Evolutionary conservation across 2,888 invertebrate species (phyloP).

Genomic region (Agriopis leucophaearia): DNA sequence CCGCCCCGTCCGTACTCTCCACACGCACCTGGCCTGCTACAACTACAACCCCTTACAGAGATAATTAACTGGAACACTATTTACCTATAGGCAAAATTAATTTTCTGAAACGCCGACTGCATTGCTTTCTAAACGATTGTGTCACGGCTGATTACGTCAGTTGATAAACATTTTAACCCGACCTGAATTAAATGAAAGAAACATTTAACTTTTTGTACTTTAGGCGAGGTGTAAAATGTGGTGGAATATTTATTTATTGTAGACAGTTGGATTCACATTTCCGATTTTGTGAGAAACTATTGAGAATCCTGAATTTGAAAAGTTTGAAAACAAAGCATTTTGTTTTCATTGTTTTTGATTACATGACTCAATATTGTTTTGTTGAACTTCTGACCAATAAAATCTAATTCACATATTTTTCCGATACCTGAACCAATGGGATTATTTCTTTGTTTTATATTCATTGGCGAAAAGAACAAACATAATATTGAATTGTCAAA

Average conservation of each 20-base stretch:
- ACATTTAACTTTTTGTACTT: constrained; percentile 6
- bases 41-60: constrained; percentile 18
- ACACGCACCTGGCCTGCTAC: constrained; percentile 9
- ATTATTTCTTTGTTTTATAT: background rate
- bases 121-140: constrained; percentile 65
- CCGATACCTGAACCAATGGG: background rate
- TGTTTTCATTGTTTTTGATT: constrained; percentile 8
- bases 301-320: constrained; percentile 25
- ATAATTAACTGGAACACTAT: constrained; percentile 53
- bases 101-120: constrained; percentile 60
- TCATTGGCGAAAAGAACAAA: background rate
- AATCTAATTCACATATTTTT: background rate
- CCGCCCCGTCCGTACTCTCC: constrained; percentile 30
- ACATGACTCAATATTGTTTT: background rate
- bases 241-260: constrained; percentile 1
- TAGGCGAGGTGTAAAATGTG: constrained; percentile 3
- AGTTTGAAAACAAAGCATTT: constrained; percentile 17
- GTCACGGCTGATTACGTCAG: constrained; percentile 82
- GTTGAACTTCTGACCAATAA: background rate
- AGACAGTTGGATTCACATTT: constrained; percentile 2
- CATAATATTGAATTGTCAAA: constrained; percentile 41
- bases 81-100: constrained; percentile 54
- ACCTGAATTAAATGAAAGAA: constrained; percentile 14
- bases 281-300: constrained; percentile 11
- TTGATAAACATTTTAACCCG: constrained; percentile 53